Conservation (phyloP, 2,113 vertebrate genomes). For the Nipponia nippon region DNA sequence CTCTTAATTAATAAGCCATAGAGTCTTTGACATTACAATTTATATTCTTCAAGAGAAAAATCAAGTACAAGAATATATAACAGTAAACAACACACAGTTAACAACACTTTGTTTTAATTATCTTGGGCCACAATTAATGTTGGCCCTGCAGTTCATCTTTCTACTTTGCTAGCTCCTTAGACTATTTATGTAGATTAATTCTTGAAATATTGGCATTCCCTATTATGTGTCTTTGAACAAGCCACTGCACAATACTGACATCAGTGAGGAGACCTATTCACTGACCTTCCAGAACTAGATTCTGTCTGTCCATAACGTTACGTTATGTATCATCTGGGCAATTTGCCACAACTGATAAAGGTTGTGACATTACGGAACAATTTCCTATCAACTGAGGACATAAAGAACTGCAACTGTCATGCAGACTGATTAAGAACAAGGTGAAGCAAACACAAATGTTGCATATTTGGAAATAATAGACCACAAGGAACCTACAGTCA, state of each 20-base stretch:
- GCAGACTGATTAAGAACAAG: background rate
- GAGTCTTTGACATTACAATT: constrained; percentile 58
- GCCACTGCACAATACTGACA: background rate
- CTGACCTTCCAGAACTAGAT: background rate
- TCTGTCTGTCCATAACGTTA: background rate
- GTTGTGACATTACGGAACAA: constrained; percentile 25
- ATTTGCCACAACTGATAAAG: constrained; percentile 12
- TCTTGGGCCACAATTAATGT: constrained; percentile 63
- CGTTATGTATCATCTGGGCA: background rate
- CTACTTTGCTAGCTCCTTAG: constrained; percentile 51
- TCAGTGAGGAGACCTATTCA: background rate
- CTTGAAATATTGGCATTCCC: constrained; percentile 4
- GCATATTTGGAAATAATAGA: background rate
- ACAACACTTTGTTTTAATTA: constrained; percentile 73
- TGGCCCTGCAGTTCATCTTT: constrained; percentile 60
- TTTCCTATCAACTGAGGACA: background rate
- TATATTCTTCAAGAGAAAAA: constrained; percentile 45
- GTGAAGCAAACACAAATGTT: background rate
- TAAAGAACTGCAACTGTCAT: background rate
- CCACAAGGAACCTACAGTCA: background rate
- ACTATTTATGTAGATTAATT: constrained; percentile 54
- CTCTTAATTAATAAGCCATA: constrained; percentile 64
- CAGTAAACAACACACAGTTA: constrained; percentile 73
- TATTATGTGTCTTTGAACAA: background rate
- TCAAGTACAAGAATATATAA: constrained; percentile 10